phyloP scores from a whole-genome alignment of 2,888 invertebrate species.

The Caprella mutica region DNA sequence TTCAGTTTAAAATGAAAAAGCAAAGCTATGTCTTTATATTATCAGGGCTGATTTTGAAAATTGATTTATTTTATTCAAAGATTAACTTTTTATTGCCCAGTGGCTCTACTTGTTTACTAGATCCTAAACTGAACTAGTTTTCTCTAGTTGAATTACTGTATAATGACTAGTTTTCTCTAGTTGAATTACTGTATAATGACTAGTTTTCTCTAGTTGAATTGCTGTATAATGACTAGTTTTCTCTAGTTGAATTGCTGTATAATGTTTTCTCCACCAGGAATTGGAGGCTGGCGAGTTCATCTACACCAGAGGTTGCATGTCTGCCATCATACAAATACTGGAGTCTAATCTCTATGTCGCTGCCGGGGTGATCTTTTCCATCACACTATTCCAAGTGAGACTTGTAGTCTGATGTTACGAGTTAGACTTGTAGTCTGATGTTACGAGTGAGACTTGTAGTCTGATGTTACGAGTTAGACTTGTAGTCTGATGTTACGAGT shows the following conservation, averaged over 20 bases:
- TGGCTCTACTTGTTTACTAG: too few relatives aligned
- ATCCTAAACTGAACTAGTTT: too few relatives aligned
- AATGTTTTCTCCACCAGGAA: neutral
- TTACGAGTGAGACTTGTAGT: neutral
- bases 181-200: too few relatives aligned
- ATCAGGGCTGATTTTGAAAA: too few relatives aligned
- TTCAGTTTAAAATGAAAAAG: too few relatives aligned
- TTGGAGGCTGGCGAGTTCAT: conserved; percentile 13
- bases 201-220: too few relatives aligned
- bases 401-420: neutral
- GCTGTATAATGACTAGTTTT: too few relatives aligned
- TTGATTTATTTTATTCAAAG: too few relatives aligned
- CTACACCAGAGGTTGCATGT: conserved; percentile 21
- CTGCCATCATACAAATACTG: conserved; percentile 23
- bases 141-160: too few relatives aligned
- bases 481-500: neutral
- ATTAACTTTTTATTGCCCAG: too few relatives aligned
- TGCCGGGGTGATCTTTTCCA: conserved; percentile 31
- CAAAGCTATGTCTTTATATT: too few relatives aligned
- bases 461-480: neutral
- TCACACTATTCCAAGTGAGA: conserved; percentile 28
- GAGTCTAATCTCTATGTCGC: conserved; percentile 29
- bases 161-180: too few relatives aligned
- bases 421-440: neutral
- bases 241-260: neutral